Conservation (phyloP, 2,888 invertebrate genomes). For the Drosophila ustulata region DNA sequence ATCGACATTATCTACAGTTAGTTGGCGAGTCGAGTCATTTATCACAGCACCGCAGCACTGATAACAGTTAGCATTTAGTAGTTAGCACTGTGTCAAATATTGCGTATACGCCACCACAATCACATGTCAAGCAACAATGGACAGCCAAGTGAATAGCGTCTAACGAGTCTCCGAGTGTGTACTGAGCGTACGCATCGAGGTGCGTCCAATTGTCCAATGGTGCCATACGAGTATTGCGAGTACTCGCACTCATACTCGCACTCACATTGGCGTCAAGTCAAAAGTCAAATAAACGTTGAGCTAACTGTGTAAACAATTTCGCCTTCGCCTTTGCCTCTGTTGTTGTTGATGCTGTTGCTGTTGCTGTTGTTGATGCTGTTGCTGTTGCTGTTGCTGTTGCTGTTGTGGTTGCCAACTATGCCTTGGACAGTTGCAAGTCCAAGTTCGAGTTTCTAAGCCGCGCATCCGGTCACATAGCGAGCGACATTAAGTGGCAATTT, state of each 20-base stretch:
- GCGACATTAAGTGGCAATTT: constrained; percentile 70
- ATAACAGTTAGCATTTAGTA: constrained; percentile 52
- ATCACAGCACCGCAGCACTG: constrained; percentile 41
- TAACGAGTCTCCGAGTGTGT: constrained; percentile 27
- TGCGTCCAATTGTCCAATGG: constrained; percentile 28
- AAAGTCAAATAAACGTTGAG: constrained; percentile 42
- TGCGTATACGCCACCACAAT: constrained; percentile 63
- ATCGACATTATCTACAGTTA: constrained; percentile 5
- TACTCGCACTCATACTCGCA: neutral
- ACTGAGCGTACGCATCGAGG: constrained; percentile 36
- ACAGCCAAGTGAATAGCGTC: constrained; percentile 36
- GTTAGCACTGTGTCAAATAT: constrained; percentile 59
- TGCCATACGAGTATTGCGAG: neutral
- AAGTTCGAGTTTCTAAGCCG: constrained; percentile 34
- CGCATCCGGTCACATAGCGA: constrained; percentile 70
- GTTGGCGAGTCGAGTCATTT: neutral
- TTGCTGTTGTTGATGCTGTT: neutral
- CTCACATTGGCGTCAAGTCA: constrained; percentile 32
- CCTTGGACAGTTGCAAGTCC: constrained; percentile 38
- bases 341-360: neutral
- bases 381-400: constrained; percentile 1
- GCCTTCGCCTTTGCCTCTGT: constrained; percentile 15
- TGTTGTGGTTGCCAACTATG: neutral
- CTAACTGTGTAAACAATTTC: constrained; percentile 51
- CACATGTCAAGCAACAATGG: constrained; percentile 25